Evolutionary conservation across 2,888 invertebrate species (phyloP), one percentile per base, ranked within the genome.

Genomic region (Arenicola marina): DNA sequence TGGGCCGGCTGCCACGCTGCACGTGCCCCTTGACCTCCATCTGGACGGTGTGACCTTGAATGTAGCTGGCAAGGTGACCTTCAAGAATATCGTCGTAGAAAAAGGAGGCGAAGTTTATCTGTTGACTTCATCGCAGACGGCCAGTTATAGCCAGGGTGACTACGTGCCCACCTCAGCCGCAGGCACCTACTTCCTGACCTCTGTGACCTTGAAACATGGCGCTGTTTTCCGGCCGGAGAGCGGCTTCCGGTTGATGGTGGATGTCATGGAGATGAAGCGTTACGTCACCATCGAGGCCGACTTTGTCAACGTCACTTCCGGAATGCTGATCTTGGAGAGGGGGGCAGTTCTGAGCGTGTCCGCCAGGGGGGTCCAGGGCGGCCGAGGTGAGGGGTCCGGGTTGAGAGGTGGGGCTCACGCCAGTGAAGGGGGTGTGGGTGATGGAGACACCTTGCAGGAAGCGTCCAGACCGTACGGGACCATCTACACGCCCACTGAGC

Each of bases 41-140:
- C 70, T 76, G 18, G 74, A 68, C 43, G 74, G 75, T 4, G 71
- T 72, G 0, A 65, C 61, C 1, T 38, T 76, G 4, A 32, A 69
- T 4, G 62, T 75, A 3, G 64, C 61, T 11, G 76, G 76, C 4
- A 65, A 65, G 29, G 73, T 73, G 21, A 75, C 76, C 2, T 74
- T 75, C 59, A 74, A 72, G 43, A 68, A 72, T 45, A 60, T 76
- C 4, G 62, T 71, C n/a, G 65, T 75, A n/a, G 74, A 76, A 61
- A 62, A 70, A 44, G 68, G 67, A 28, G 75, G 71, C 4, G 55
- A 53, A 2, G 66, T 76, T 1, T 53, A 60, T 32, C 63, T 75
- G 11, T 62, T 70, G 11, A 46, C 51, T 1, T 72, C 75, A 45
- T 73, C 76, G 1, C 69, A 66, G 44, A 75, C 75, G 2, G 72